Evolutionary conservation across 2,888 invertebrate species (phyloP).

Genomic region (Leucozona laternaria): DNA sequence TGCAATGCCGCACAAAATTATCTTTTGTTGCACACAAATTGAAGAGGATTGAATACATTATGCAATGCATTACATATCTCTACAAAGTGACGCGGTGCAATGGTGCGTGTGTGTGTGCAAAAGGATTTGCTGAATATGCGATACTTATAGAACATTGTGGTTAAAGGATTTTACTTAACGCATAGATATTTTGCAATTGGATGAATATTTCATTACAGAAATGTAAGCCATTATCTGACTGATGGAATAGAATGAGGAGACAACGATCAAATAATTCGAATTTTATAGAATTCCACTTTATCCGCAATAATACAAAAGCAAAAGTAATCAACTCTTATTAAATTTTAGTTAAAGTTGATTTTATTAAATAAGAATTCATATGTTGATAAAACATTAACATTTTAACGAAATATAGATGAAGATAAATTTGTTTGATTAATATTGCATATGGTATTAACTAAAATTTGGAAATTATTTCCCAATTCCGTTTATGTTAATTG

Average conservation of each 20-base stretch:
- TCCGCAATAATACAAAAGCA: neutral
- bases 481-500: too few relatives aligned
- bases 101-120: neutral
- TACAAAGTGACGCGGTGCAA: neutral
- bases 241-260: neutral
- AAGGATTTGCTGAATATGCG: conserved; percentile 20
- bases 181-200: conserved; percentile 4
- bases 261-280: too few relatives aligned
- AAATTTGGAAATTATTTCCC: too few relatives aligned
- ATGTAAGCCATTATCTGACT: neutral
- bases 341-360: too few relatives aligned
- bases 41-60: conserved; percentile 41
- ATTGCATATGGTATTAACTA: too few relatives aligned
- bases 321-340: too few relatives aligned
- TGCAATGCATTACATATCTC: neutral
- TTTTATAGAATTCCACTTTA: neutral
- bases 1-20: conserved; percentile 53
- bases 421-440: too few relatives aligned
- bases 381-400: too few relatives aligned
- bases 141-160: neutral
- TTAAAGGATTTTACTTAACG: conserved; percentile 22
- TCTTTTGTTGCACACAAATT: conserved; percentile 49
- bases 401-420: too few relatives aligned
- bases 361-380: too few relatives aligned
- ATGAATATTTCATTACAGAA: conserved; percentile 3